These are phyloP conservation scores for Thamnophis elegans DNA, from an alignment of 2,797 vertebrate genomes.

Conservation along the genomic window DNA sequence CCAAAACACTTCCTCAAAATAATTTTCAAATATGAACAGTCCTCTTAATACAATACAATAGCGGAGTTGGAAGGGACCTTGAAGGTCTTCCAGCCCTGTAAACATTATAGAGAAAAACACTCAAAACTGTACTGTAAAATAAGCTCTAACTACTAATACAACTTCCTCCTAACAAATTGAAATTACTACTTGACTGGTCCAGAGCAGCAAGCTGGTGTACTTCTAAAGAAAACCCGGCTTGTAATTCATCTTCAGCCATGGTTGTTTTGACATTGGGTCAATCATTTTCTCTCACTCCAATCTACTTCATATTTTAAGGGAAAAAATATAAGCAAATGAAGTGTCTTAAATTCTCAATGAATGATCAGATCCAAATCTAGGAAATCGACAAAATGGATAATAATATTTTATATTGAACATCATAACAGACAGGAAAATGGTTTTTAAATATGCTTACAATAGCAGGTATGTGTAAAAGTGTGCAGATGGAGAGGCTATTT, in stretches of 20 bases:
- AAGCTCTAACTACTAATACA: neutral
- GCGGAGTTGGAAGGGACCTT: too few species aligned
- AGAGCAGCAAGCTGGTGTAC: neutral
- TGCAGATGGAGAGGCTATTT: neutral
- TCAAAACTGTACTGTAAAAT: neutral
- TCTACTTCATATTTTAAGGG: neutral
- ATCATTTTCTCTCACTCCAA: neutral
- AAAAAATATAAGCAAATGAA: neutral
- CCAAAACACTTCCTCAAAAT: neutral
- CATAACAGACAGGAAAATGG: neutral
- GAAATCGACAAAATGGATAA: neutral
- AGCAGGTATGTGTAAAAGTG: neutral
- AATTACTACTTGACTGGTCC: neutral
- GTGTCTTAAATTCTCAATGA: neutral
- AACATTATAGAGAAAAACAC: neutral
- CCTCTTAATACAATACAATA: neutral
- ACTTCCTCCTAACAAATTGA: neutral
- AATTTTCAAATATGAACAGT: neutral
- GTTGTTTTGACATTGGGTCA: neutral
- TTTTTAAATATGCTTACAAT: neutral
- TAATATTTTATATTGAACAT: neutral
- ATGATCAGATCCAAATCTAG: neutral
- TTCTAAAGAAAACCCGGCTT: neutral
- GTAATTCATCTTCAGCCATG: neutral
- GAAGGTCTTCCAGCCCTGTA: too few species aligned